Base-by-base conservation (phyloP, 2,888 invertebrate species). In the Penaeus monodon region DNA sequence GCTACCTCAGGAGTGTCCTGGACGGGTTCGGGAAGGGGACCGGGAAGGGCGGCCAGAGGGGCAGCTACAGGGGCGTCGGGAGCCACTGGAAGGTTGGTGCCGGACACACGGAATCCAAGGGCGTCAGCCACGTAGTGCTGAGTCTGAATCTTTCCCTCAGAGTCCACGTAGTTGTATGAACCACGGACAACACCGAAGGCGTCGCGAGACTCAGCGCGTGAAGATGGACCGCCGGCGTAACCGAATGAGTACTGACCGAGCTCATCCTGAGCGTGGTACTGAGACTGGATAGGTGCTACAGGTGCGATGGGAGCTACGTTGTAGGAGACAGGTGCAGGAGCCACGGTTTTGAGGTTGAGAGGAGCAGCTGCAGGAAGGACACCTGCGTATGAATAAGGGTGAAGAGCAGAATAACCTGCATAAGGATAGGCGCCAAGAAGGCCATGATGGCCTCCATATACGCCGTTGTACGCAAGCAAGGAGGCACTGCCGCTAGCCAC, bases 31-130 rank as follows among this genome's bases (percentile, higher is more conserved):
- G 91, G 91, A 12, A 70, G 73, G 63, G 73, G 38, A 63, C n/a
- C 85, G 93, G 93, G 33, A 92, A 93, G 85, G 91, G 91, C 82
- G 49, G 83, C 85, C 33, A 88, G 89, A 38, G 89, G 83, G 38
- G 90, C 91, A 17, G 76, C 81, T 8, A 68, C 87, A 38, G 86
- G 81, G 79, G 88, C 91, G 22, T 89, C 91, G 33, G 92, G 92
- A 27, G 91, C 92, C 33, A 91, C 91, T 79, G 95, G 95, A 73
- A 94, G 91, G 91, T 95, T 95, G 49, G 94, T 94, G 73, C 94
- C 94, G 7, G 95, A 95, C 73, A 95, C 93, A 76, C 94, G 94
- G 92, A 95, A 95, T 49, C 95, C 95, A 90, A 93, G 92, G 68
- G 81, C 86, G 78, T 90, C 90, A 38, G 90, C 88, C 20, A 89